Evolutionary conservation across 2,113 vertebrate genomes (phyloP).

Genomic region (Nestor notabilis): DNA sequence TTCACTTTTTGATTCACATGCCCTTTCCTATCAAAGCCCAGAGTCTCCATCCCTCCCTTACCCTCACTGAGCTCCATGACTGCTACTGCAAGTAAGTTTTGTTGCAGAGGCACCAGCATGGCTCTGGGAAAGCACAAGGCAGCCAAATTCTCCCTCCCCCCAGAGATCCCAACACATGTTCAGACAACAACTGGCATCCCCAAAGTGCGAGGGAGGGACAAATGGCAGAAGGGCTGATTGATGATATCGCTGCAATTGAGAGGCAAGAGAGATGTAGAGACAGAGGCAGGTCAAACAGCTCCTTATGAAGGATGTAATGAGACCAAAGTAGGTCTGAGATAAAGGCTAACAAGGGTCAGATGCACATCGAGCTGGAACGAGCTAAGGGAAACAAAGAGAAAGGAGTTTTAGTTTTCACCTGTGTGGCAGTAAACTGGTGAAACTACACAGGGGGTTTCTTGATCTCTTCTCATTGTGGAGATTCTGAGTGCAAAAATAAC

Average conservation of each 20-base stretch:
- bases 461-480: not conserved
- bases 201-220: constrained; percentile 8
- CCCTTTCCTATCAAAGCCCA: not conserved
- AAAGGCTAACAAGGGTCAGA: not conserved
- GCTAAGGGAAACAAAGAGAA: not conserved
- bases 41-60: not conserved
- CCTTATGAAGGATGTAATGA: not conserved
- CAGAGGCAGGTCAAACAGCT: not conserved
- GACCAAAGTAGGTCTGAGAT: not conserved
- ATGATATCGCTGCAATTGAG: not conserved
- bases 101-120: not conserved
- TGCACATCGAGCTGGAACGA: not conserved
- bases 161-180: not conserved
- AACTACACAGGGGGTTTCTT: not conserved
- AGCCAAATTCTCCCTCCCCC: not conserved
- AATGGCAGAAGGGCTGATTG: not conserved
- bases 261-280: not conserved
- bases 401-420: not conserved
- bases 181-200: constrained; percentile 33
- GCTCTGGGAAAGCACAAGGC: not conserved
- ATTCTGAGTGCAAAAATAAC: not conserved
- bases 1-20: not conserved
- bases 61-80: not conserved
- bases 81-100: not conserved
- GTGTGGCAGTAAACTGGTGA: not conserved